phyloP scores from a whole-genome alignment of 2,797 vertebrate genomes.

The Myripristis murdjan region DNA sequence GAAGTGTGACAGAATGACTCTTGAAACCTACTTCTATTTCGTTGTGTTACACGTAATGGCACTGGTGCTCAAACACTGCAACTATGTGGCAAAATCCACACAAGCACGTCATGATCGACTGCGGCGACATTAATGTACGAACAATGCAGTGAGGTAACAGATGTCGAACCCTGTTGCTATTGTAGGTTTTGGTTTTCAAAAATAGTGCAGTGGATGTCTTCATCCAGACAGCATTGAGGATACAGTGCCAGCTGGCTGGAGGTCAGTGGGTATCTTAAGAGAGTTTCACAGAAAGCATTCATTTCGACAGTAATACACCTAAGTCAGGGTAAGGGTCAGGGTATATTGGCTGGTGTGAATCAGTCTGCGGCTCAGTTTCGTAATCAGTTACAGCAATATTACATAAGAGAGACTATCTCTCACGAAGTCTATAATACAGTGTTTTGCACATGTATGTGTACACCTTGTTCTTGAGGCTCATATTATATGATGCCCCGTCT shows the following conservation, averaged over 20 bases:
- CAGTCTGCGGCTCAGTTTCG: constrained; percentile 75
- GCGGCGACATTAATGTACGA: constrained; percentile 49
- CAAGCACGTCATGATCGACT: constrained; percentile 39
- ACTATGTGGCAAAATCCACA: constrained; percentile 55
- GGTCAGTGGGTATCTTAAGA: constrained; percentile 57
- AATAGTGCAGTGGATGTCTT: constrained; percentile 75
- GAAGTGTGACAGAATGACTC: constrained; percentile 52
- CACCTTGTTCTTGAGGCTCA: constrained; percentile 41
- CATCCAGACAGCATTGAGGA: constrained; percentile 64
- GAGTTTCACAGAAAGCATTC: constrained; percentile 64
- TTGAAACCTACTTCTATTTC: constrained; percentile 50
- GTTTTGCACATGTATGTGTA: constrained; percentile 43
- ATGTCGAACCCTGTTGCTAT: constrained; percentile 58
- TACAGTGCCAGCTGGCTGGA: constrained; percentile 70
- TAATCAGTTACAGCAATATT: constrained; percentile 75
- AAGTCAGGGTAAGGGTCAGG: constrained; percentile 69
- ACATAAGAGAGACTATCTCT: constrained; percentile 63
- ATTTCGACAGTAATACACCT: constrained; percentile 67
- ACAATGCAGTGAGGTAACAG: constrained; percentile 79
- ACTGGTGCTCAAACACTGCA: constrained; percentile 53
- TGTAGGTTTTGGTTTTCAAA: constrained; percentile 77
- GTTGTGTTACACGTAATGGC: constrained; percentile 50
- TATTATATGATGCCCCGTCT: constrained; percentile 65
- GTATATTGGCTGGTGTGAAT: constrained; percentile 82
- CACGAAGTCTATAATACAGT: constrained; percentile 78